These are phyloP conservation scores for Nesidiocoris tenuis DNA, from an alignment of 2,888 invertebrate genomes.

Conservation along the genomic window DNA sequence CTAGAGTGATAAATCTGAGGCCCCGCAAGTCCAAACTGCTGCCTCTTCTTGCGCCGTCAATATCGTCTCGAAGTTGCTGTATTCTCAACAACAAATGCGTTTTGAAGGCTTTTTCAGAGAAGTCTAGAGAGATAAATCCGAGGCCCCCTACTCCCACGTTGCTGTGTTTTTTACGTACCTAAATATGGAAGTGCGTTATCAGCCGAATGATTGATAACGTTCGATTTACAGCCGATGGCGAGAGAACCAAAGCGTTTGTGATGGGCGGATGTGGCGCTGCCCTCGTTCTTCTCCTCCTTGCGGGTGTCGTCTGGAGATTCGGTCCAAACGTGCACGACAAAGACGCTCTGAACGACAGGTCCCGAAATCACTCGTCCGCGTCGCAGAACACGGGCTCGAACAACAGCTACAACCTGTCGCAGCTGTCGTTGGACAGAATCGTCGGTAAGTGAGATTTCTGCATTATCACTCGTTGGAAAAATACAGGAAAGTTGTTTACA, in stretches of 20 bases:
- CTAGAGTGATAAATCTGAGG: no score
- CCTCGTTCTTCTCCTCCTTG: slow-evolving; percentile 26
- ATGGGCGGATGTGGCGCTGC: slow-evolving; percentile 28
- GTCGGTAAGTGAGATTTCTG: neutral
- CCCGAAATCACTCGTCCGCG: slow-evolving; percentile 48
- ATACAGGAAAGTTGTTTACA: no score
- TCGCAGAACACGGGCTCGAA: slow-evolving; percentile 24
- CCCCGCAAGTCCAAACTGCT: no score
- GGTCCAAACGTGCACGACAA: slow-evolving; percentile 31
- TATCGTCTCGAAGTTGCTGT: no score
- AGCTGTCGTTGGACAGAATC: slow-evolving; percentile 22
- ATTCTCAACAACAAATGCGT: no score
- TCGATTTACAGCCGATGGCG: slow-evolving; percentile 40
- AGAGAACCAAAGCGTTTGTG: slow-evolving; percentile 22
- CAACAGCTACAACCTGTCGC: slow-evolving; percentile 22
- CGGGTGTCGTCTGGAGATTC: slow-evolving; percentile 20
- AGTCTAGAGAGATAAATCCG: no score
- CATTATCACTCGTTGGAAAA: slow-evolving; percentile 42
- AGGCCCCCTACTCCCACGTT: no score
- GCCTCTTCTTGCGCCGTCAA: no score
- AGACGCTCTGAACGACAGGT: slow-evolving; percentile 8
- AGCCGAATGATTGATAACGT: no score
- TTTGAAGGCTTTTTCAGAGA: no score
- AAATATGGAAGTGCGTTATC: no score
- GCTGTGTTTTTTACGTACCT: no score